Conservation (phyloP, 2,797 vertebrate species). For the Mareca penelope region DNA sequence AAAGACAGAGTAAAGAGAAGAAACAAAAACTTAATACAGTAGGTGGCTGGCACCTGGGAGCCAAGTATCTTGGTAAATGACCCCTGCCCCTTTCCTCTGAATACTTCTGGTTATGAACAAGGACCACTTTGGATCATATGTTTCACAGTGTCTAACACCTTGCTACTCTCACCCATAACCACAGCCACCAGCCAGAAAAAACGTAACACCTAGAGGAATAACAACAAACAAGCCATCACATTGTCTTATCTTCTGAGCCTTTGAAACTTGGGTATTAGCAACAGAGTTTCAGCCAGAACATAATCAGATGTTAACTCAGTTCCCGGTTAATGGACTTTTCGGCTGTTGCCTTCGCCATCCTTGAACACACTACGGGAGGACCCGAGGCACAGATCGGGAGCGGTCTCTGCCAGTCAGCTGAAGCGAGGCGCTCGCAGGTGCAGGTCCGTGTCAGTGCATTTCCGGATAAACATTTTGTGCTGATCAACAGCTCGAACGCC, state of each 20-base stretch:
- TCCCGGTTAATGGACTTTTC: background rate
- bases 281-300: background rate
- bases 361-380: fast-evolving
- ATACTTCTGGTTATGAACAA: background rate
- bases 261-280: background rate
- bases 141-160: background rate
- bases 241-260: background rate
- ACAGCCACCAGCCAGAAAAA: background rate
- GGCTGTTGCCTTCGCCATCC: background rate
- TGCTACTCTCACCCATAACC: background rate
- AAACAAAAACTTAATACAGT: background rate
- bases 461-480: background rate
- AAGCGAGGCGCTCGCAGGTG: background rate
- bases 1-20: background rate
- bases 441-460: background rate
- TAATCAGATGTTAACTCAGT: fast-evolving
- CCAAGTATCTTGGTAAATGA: no score
- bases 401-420: background rate
- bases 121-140: fast-evolving
- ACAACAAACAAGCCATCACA: background rate
- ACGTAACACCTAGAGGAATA: fast-evolving
- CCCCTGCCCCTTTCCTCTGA: background rate
- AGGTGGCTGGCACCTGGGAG: background rate
- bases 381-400: fast-evolving
- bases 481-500: background rate